Base-by-base conservation (phyloP, 2,888 invertebrate species). In the Acrocyrtus sp. region DNA sequence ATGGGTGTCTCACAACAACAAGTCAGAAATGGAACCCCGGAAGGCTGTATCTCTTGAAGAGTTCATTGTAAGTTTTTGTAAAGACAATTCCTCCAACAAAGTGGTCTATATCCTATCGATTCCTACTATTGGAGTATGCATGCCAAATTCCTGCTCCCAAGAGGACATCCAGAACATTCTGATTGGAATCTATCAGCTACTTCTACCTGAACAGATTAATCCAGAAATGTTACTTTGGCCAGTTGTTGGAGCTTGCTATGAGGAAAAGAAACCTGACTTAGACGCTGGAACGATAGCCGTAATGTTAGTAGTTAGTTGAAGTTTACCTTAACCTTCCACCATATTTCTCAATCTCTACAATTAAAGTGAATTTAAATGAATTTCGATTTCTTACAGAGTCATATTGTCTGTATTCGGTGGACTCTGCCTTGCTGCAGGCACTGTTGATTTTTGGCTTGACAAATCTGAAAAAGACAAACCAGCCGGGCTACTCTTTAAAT, bases 101-200 rank as follows among this genome's bases (percentile, higher is more conserved):
- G 3, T 19, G 21, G 21, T 15, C 3, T 39, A 54, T 15, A 26
- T 73, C 1, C 4, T 27, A 15, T 21, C 63, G 10, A 51, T 53
- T 10, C 80, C 80, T 0, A 62, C 76, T 0, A 34, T 78, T 1
- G 77, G 72, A 10, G 51, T 69, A 12, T 80, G 80, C 48, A 47
- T 86, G 26, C 87, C 87, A 12, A 82, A 84, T 26, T 82, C 84
- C 2, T 87, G 87, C 78, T 78, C 79, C 10, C 65, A 81, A 3
- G 56, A 79, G 0, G 85, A 85, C 41, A 80, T 85, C 1, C 74
- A 83, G 29, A 62, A 70, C 15, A 83, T 84, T 73, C 82, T 84
- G 66, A 81, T 82, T 27, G 82, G 39, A 27, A 24, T 12, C n/a
- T 15, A 26, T 6, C 19, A n/a, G 19, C 3, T 12, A 4, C n/a